Base-by-base conservation (phyloP, 2,113 vertebrate genomes). In the Nerophis ophidion region DNA sequence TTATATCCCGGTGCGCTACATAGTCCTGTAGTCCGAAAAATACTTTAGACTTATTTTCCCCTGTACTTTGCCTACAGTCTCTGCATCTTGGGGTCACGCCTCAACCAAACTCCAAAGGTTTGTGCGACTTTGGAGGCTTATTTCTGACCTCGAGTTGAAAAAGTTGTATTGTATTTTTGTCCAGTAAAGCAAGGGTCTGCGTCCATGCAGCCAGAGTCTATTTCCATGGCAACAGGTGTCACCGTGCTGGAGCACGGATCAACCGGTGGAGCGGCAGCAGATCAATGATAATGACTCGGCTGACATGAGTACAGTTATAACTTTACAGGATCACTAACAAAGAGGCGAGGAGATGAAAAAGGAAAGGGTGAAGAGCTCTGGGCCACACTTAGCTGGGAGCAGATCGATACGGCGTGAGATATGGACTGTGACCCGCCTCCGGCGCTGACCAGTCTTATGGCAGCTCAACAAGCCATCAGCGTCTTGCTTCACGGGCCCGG, bases 261-360 rank as follows among this genome's bases (percentile, higher is more conserved):
- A 93, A 92, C 92, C 85, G 87, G 82, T 46, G 14, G 19, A 93
- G 86, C 88, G 84, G 88, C 88, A 84, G 90, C 92, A 90, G 92
- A 94, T 96, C 93, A 94, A 95, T 94, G 93, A 92, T 94, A 93
- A 95, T 94, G 94, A 95, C 92, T 91, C 81, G 72, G 83, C 88
- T 94, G 93, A 95, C 93, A 94, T 64, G 92, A 93, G 92, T 93
- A 91, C 92, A 93, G 92, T 94, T 94, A 94, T 94, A 93, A 93
- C 92, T 93, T 93, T 95, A 95, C 92, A 92, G 92, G 92, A 92
- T 92, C 91, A 93, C 86, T 88, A 92, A 92, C 89, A 90, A 88
- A 87, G 88, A 88, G 86, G 87, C 90, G 89, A 84, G 87, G 88
- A 89, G 87, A 87, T 84, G 90, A 89, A 82, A 88, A 84, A 85